phyloP scores from a whole-genome alignment of 2,888 invertebrate genomes.

The Acronicta psi region DNA sequence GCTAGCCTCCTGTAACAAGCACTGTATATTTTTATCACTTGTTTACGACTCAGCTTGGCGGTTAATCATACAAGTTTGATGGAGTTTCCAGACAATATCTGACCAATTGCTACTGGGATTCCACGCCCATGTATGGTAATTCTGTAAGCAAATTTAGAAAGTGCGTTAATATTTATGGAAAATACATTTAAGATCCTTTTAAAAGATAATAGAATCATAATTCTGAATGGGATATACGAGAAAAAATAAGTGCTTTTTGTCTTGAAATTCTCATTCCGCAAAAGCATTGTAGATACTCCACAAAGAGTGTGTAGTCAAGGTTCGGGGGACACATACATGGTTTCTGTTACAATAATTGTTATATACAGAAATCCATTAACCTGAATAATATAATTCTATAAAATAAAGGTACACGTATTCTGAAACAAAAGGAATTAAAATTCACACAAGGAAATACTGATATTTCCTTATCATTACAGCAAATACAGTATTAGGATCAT shows the following conservation, averaged over 20 bases:
- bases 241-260: too few relatives aligned
- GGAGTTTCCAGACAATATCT: slow-evolving; percentile 38
- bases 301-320: not conserved
- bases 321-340: not conserved
- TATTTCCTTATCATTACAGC: slow-evolving; percentile 26
- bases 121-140: slow-evolving; percentile 23
- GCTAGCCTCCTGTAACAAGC: slow-evolving; percentile 46
- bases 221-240: not conserved
- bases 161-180: slow-evolving; percentile 5
- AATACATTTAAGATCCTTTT: not conserved
- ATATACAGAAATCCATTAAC: too few relatives aligned
- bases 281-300: not conserved
- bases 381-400: not conserved
- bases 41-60: slow-evolving; percentile 39
- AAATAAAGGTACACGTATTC: not conserved
- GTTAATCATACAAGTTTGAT: slow-evolving; percentile 52
- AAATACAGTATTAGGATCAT: slow-evolving; percentile 28
- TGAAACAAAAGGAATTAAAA: slow-evolving; percentile 9
- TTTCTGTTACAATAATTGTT: too few relatives aligned
- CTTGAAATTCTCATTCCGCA: not conserved
- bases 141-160: slow-evolving; percentile 13
- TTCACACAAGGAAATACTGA: slow-evolving; percentile 26
- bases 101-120: slow-evolving; percentile 39
- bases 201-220: not conserved
- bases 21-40: slow-evolving; percentile 51